Conservation (phyloP, 1,140 invertebrate species). For the Aphaenogaster floridana region DNA sequence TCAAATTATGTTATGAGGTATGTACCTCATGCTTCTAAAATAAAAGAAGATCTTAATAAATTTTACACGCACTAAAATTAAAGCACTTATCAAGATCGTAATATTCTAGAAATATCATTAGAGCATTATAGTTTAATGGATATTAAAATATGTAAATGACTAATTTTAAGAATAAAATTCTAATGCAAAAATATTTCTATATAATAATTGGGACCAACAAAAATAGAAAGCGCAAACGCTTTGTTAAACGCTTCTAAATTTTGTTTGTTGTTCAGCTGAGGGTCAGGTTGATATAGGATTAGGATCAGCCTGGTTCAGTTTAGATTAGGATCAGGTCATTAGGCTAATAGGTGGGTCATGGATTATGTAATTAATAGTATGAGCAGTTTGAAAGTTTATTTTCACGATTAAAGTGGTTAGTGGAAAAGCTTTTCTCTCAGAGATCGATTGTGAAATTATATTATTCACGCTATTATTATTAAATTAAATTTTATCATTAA, state of each 20-base stretch:
- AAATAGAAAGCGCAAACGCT: no score
- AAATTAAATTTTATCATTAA: background rate
- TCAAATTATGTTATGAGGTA: no score
- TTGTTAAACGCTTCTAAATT: background rate
- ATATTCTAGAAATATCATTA: no score
- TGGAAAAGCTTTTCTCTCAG: background rate
- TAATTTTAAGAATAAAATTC: no score
- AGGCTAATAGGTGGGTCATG: slow-evolving; percentile 5
- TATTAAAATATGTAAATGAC: no score
- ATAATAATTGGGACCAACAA: no score
- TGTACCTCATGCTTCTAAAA: no score
- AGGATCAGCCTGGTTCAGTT: slow-evolving; percentile 7
- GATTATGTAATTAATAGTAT: slow-evolving; percentile 28
- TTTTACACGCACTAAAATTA: no score
- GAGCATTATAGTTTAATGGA: no score
- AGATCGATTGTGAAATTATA: background rate
- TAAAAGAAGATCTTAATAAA: no score
- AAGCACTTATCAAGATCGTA: no score
- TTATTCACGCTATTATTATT: background rate
- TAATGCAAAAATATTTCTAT: no score
- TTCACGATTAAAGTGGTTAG: background rate
- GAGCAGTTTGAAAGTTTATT: background rate
- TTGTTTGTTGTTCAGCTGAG: background rate
- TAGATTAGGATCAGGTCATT: slow-evolving; percentile 22
- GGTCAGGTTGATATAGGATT: slow-evolving; percentile 27